Percentiles rank a stretch among this genome's conserved stretches.
phyloP scores from a whole-genome alignment of 2,113 vertebrate genomes.

The Chloropsis hardwickii region DNA sequence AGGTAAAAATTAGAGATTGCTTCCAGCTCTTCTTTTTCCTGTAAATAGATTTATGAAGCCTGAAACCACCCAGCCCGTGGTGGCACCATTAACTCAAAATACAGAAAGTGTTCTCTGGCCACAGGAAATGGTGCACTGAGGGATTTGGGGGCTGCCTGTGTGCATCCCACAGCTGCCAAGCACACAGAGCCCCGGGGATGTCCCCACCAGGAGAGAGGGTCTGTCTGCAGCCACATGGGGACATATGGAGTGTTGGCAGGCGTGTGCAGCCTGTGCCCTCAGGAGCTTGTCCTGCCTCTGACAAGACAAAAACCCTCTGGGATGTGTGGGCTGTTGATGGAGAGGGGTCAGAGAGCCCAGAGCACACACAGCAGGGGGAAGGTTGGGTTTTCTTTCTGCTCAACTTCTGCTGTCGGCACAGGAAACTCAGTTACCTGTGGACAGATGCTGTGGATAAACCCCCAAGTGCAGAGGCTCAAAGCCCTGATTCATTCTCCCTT shows the following conservation, averaged over 20 bases:
- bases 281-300: background rate
- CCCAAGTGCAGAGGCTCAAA: background rate
- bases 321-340: background rate
- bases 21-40: background rate
- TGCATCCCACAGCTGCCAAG: background rate
- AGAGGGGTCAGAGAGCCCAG: background rate
- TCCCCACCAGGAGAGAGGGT: background rate
- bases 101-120: background rate
- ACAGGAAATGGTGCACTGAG: background rate
- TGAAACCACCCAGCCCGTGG: background rate
- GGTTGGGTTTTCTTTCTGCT: background rate
- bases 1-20: background rate
- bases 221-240: background rate
- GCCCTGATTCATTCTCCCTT: background rate
- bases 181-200: fast-evolving
- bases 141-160: background rate
- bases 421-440: background rate
- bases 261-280: background rate
- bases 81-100: background rate
- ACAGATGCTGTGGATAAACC: background rate
- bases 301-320: background rate
- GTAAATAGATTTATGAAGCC: background rate
- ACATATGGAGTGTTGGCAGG: background rate
- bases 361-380: no score
- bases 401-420: fast-evolving